A percentile compares a stretch with the other conserved stretches of the same genome.
Conservation (phyloP, 1,140 invertebrate genomes). For the Magallana ariakensis region DNA sequence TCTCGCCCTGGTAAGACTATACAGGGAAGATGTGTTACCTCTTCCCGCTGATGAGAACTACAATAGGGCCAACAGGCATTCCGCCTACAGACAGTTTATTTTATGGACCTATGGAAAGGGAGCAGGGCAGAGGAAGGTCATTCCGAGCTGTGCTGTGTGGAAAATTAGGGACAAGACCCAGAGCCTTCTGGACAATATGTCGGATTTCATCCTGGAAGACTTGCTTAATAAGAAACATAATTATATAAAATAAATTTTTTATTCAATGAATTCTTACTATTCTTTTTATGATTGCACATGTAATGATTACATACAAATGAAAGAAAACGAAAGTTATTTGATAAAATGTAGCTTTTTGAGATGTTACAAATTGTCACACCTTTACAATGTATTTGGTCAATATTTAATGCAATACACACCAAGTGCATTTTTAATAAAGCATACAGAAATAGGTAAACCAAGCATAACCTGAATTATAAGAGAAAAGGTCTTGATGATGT, state of each 20-base stretch:
- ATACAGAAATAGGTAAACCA: too few relatives aligned
- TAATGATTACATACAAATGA: too few relatives aligned
- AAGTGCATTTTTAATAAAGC: too few relatives aligned
- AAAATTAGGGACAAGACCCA: constrained; percentile 42
- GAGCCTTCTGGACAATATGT: constrained; percentile 43
- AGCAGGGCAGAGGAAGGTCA: background rate
- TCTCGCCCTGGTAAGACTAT: constrained; percentile 11
- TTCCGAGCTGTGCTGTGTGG: constrained; percentile 37
- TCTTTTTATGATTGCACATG: too few relatives aligned
- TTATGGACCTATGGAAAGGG: constrained; percentile 23
- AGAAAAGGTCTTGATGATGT: too few relatives aligned
- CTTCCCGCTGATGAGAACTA: background rate
- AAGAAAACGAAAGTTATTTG: too few relatives aligned
- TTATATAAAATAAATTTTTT: background rate
- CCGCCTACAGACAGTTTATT: constrained; percentile 41
- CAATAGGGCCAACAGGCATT: constrained; percentile 40
- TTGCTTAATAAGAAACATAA: background rate
- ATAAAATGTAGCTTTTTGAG: too few relatives aligned
- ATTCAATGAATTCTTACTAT: too few relatives aligned
- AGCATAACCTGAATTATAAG: too few relatives aligned
- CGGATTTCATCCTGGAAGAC: background rate
- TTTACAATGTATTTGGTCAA: too few relatives aligned
- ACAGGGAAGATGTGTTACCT: constrained; percentile 31
- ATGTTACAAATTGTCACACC: too few relatives aligned
- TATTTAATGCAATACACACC: too few relatives aligned